These are phyloP conservation scores for Cactoblastis cactorum DNA, from an alignment of 2,888 invertebrate species.

Conservation along the genomic window DNA sequence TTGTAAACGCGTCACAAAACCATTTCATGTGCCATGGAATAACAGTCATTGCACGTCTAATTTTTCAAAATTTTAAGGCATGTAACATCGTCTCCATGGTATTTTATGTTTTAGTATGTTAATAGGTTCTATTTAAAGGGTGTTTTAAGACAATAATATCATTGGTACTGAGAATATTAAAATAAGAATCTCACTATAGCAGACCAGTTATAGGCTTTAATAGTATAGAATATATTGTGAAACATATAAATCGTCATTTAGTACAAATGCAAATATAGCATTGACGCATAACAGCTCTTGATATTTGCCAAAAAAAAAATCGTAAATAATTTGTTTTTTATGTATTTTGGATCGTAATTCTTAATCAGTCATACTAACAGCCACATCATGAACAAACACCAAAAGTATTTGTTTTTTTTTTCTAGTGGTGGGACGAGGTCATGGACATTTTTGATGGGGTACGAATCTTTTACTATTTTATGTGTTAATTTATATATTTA, in stretches of 20 bases:
- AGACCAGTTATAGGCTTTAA: too few species aligned
- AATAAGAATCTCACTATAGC: too few species aligned
- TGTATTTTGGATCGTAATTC: neutral
- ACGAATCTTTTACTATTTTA: constrained; percentile 79
- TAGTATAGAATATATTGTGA: too few species aligned
- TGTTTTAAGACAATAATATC: too few species aligned
- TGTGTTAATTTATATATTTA: constrained; percentile 55
- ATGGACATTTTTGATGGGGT: constrained; percentile 98
- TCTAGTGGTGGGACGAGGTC: constrained; percentile 98
- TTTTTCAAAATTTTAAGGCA: neutral
- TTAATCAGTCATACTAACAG: constrained; percentile 27
- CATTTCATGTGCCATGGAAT: neutral
- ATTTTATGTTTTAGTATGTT: too few species aligned
- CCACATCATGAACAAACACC: constrained; percentile 36
- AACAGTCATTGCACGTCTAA: neutral
- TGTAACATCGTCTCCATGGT: too few species aligned
- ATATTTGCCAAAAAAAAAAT: too few species aligned
- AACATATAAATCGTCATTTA: too few species aligned
- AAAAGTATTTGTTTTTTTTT: constrained; percentile 80
- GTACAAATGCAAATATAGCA: too few species aligned
- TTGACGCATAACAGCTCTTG: too few species aligned
- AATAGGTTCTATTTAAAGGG: too few species aligned
- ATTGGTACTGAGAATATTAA: too few species aligned
- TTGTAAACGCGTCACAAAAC: neutral
- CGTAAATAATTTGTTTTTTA: neutral